Conservation (phyloP, 2,113 vertebrate species). For the Vulpes vulpes region DNA sequence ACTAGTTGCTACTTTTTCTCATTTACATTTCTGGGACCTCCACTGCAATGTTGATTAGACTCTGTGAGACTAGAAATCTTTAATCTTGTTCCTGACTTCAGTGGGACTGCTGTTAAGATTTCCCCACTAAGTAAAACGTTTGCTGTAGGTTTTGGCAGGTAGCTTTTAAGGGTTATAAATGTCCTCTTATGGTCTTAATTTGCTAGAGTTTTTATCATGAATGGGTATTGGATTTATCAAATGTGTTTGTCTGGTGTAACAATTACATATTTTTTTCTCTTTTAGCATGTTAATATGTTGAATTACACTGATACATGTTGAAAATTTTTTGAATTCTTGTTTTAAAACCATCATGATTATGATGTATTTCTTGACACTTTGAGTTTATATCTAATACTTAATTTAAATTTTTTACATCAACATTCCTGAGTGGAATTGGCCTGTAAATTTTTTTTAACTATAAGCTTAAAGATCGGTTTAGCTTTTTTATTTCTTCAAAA, state of each 20-base stretch:
- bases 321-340: not conserved
- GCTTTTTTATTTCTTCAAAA: slow-evolving; percentile 21
- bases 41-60: not conserved
- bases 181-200: slow-evolving; percentile 8
- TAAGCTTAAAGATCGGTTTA: not conserved
- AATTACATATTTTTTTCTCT: not conserved
- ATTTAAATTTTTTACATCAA: slow-evolving; percentile 17
- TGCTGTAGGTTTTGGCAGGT: not conserved
- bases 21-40: not conserved
- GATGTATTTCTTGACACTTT: not conserved
- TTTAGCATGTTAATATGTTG: not conserved
- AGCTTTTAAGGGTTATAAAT: not conserved
- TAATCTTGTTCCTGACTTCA: not conserved
- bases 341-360: not conserved
- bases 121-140: not conserved
- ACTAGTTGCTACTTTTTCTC: not conserved
- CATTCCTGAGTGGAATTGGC: not conserved
- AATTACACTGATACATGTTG: not conserved
- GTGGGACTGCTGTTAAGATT: not conserved
- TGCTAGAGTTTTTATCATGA: not conserved
- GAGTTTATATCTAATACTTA: not conserved
- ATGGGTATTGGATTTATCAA: not conserved
- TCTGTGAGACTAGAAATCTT: not conserved
- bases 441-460: not conserved
- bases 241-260: not conserved